Conservation (phyloP, 2,888 invertebrate genomes). For the Synergus laeviventris region DNA sequence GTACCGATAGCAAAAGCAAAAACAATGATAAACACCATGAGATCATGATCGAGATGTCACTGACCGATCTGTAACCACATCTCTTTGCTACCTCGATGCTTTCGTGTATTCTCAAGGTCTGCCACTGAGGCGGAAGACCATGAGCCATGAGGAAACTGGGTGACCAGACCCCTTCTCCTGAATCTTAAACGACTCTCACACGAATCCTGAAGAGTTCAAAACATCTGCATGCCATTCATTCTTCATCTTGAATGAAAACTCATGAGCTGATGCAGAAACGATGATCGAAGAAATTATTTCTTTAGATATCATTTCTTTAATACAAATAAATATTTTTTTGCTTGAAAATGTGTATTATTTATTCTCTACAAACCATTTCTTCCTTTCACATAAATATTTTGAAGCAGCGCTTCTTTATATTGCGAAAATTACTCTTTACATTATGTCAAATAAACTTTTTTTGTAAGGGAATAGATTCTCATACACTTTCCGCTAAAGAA, state of each 20-base stretch:
- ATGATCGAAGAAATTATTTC: too few species aligned
- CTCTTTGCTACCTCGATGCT: conserved; percentile 45
- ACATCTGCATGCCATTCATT: conserved; percentile 4
- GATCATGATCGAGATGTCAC: conserved; percentile 45
- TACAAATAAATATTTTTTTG: not conserved
- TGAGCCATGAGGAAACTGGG: conserved; percentile 46
- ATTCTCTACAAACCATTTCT: too few species aligned
- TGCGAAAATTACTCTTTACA: too few species aligned
- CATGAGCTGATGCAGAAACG: not conserved
- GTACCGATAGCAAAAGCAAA: conserved; percentile 19
- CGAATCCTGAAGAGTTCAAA: conserved; percentile 36
- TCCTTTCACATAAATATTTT: too few species aligned
- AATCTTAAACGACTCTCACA: conserved; percentile 38
- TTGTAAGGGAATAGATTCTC: too few species aligned
- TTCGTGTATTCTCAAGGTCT: conserved; percentile 51
- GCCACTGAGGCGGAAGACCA: conserved; percentile 50
- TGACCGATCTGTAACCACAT: conserved; percentile 35
- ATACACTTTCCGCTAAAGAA: too few species aligned
- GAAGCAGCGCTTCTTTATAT: too few species aligned
- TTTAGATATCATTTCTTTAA: too few species aligned
- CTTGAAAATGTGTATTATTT: too few species aligned
- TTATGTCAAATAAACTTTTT: too few species aligned
- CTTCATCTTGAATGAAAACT: not conserved
- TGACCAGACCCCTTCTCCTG: conserved; percentile 52
- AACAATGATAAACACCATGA: conserved; percentile 43